Percentiles rank a stretch among this genome's conserved stretches.
Conservation (phyloP, 1,140 invertebrate genomes). For the Lepidurus arcticus region DNA sequence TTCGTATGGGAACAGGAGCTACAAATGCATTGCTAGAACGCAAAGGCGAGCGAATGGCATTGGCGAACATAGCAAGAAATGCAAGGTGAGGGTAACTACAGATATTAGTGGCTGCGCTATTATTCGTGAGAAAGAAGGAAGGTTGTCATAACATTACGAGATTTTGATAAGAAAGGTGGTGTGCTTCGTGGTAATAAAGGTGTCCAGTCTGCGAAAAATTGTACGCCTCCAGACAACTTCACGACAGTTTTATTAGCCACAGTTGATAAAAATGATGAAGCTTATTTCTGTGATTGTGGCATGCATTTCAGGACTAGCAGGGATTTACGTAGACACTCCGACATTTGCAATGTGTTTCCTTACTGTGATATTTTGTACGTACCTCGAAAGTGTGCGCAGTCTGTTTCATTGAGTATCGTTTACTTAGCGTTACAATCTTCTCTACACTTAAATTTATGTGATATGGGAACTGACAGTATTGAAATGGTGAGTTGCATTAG, state of each 20-base stretch:
- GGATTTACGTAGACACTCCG: not conserved
- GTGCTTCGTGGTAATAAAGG: not conserved
- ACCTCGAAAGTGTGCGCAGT: not conserved
- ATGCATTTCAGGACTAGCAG: not conserved
- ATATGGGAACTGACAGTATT: not conserved
- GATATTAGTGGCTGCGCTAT: not conserved
- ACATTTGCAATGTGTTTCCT: not conserved
- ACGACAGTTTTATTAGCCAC: not conserved
- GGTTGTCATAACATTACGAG: not conserved
- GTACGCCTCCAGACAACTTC: not conserved
- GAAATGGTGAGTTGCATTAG: not conserved
- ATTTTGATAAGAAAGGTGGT: not conserved
- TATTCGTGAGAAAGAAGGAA: not conserved
- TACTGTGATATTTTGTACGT: not conserved
- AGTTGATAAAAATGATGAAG: not conserved
- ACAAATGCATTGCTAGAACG: too few species aligned
- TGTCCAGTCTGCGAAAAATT: not conserved
- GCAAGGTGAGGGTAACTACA: not conserved
- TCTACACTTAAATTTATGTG: not conserved
- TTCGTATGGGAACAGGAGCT: too few species aligned
- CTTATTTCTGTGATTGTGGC: not conserved
- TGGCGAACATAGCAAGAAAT: not conserved
- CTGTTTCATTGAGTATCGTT: not conserved
- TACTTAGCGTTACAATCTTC: not conserved
- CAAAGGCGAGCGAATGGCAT: too few species aligned